Conservation (phyloP, 2,888 invertebrate species). For the Gasteruption jaculator region DNA sequence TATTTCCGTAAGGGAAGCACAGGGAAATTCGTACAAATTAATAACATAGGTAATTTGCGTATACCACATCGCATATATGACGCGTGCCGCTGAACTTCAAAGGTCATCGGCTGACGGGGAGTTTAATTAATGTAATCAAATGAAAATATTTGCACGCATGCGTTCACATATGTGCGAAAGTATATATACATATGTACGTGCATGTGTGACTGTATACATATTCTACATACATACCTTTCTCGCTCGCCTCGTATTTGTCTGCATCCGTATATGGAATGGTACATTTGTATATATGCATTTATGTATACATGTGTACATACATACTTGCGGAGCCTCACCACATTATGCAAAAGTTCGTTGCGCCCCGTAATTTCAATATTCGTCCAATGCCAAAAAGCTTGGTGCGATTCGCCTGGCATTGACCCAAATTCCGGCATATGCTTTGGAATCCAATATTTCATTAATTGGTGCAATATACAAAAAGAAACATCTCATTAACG, state of each 20-base stretch:
- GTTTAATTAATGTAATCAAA: slow-evolving; percentile 46
- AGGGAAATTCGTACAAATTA: slow-evolving; percentile 21
- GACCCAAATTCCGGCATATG: too few relatives aligned
- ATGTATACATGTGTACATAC: neutral
- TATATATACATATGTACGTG: neutral
- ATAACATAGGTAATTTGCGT: slow-evolving; percentile 37
- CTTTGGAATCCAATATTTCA: too few relatives aligned
- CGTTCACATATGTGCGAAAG: slow-evolving; percentile 13
- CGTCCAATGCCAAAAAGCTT: slow-evolving; percentile 35
- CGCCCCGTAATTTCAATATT: slow-evolving; percentile 42
- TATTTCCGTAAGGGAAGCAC: too few relatives aligned
- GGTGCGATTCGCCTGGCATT: slow-evolving; percentile 40
- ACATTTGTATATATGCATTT: too few relatives aligned
- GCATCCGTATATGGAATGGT: too few relatives aligned
- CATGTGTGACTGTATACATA: too few relatives aligned
- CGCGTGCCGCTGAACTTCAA: slow-evolving; percentile 38
- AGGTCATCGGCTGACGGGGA: slow-evolving; percentile 38
- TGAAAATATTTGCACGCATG: slow-evolving; percentile 43
- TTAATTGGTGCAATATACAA: too few relatives aligned
- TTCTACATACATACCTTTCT: too few relatives aligned
- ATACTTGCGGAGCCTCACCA: slow-evolving; percentile 27
- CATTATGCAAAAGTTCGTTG: slow-evolving; percentile 48
- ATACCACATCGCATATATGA: too few relatives aligned
- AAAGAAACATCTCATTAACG: too few relatives aligned
- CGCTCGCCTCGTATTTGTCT: too few relatives aligned